phyloP scores from a whole-genome alignment of 2,797 vertebrate genomes.

The Pitangus sulphuratus region DNA sequence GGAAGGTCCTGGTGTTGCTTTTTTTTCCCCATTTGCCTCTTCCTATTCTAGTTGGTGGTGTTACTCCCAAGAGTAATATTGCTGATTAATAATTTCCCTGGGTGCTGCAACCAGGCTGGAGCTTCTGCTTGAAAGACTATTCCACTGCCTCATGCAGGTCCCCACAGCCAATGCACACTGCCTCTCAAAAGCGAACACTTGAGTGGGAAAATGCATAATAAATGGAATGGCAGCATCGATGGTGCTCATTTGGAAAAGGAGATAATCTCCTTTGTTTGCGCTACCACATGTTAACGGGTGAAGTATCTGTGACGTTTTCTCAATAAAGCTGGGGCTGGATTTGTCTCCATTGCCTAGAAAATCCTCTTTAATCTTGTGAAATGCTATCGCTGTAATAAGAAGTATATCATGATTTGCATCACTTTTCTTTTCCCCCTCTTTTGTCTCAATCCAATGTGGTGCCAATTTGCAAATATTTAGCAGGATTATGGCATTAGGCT shows the following conservation, averaged over 20 bases:
- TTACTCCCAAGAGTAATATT: not conserved
- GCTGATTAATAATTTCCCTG: rapidly evolving
- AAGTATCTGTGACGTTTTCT: not conserved
- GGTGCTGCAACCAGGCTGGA: not conserved
- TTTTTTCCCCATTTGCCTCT: not conserved
- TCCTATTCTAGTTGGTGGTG: not conserved
- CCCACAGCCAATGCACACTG: rapidly evolving
- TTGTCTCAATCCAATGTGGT: not conserved
- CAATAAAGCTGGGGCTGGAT: not conserved
- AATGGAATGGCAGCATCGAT: not conserved
- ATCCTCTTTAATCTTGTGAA: conserved; percentile 33
- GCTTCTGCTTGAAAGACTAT: not conserved
- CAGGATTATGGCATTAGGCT: not conserved
- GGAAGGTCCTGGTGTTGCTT: not conserved
- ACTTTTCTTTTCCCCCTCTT: not conserved
- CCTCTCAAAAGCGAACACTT: not conserved
- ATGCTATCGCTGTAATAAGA: not conserved
- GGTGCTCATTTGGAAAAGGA: not conserved
- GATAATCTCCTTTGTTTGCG: not conserved
- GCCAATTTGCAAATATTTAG: conserved; percentile 24
- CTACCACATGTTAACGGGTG: not conserved
- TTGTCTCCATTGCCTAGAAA: conserved; percentile 43
- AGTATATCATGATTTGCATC: not conserved
- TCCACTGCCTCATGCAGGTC: not conserved
- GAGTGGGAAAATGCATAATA: not conserved